Conservation (phyloP, 2,113 vertebrate genomes). For the Mesembrinibis cayennensis region DNA sequence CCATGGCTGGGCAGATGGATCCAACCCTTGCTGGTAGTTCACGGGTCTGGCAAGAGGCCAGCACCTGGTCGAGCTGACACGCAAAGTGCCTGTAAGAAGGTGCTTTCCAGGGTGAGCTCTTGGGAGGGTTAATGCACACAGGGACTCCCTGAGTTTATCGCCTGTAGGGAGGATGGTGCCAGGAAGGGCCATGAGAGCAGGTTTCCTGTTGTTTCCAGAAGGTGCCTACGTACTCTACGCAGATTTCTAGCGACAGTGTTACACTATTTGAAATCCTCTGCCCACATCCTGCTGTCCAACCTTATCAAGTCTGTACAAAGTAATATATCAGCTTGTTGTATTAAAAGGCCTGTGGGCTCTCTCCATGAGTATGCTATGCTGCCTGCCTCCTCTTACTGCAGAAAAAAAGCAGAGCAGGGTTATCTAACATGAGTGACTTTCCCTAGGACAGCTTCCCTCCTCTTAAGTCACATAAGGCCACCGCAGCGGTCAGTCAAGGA, state of each 20-base stretch:
- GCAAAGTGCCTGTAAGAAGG: background rate
- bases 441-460: background rate
- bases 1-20: background rate
- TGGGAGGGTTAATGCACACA: background rate
- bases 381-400: background rate
- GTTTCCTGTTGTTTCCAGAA: background rate
- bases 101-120: background rate
- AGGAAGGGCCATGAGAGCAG: background rate
- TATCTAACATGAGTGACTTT: background rate
- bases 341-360: background rate
- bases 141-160: background rate
- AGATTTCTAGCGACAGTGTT: background rate
- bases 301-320: background rate
- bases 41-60: background rate
- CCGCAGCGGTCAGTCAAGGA: background rate
- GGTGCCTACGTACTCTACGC: accelerated
- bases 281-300: background rate
- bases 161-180: background rate
- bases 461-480: background rate
- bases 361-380: background rate
- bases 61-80: accelerated
- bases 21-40: background rate
- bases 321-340: background rate
- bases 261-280: background rate
- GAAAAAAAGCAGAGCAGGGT: background rate